Evolutionary conservation across 2,113 vertebrate genomes (phyloP).

Genomic region (Porphyrio hochstetteri): DNA sequence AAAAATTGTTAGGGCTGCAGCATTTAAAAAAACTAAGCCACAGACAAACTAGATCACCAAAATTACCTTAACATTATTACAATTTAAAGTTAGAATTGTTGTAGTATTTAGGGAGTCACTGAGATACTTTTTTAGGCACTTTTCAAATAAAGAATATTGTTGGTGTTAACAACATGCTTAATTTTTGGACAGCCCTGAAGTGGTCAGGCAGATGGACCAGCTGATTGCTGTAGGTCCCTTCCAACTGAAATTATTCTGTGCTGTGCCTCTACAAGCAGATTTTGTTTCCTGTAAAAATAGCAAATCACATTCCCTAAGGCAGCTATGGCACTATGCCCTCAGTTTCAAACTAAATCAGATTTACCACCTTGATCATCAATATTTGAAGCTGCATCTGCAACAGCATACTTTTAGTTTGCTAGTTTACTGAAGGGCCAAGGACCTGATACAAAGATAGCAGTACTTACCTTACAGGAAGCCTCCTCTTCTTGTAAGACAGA

Average conservation of each 20-base stretch:
- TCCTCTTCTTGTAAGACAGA: background rate
- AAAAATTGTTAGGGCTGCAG: background rate
- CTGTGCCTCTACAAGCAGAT: background rate
- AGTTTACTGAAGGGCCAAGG: accelerated
- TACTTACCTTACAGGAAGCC: background rate
- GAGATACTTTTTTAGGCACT: background rate
- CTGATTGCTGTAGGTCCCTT: background rate
- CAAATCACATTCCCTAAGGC: background rate
- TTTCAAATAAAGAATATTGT: background rate
- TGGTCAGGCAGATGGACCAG: background rate
- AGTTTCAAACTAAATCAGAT: background rate
- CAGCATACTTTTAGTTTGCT: background rate
- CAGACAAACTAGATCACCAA: too few relatives aligned
- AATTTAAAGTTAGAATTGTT: background rate
- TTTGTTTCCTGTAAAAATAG: background rate
- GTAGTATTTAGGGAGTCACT: background rate
- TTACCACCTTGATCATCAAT: background rate
- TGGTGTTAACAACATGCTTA: background rate
- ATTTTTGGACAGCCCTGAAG: background rate
- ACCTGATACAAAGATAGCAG: background rate
- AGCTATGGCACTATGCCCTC: background rate
- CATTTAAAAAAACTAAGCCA: background rate
- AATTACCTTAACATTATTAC: background rate
- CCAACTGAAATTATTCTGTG: background rate
- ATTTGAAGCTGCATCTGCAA: background rate